phyloP scores from a whole-genome alignment of 2,888 invertebrate genomes.

The Melanophora roralis region DNA sequence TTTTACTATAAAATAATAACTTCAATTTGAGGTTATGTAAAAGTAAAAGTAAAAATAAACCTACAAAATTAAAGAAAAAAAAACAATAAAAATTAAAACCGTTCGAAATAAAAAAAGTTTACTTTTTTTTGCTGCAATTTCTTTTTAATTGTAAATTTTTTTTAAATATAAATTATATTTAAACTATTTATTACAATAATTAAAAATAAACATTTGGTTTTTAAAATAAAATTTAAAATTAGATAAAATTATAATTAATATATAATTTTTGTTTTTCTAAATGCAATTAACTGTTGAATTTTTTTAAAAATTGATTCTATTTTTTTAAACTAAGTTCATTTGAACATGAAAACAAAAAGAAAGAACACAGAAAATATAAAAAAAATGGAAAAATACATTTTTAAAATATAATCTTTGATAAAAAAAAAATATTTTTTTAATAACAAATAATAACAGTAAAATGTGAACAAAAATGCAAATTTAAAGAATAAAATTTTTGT shows the following conservation, averaged over 20 bases:
- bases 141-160: conserved; percentile 18
- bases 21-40: no score
- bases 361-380: conserved; percentile 1
- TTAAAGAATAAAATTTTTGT: no score
- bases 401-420: no score
- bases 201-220: neutral
- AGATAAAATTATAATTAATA: neutral
- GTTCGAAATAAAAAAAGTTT: neutral
- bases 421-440: no score
- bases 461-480: no score
- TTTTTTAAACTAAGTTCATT: no score
- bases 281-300: conserved; percentile 29
- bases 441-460: no score
- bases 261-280: conserved; percentile 19
- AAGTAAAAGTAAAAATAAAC: no score
- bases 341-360: neutral
- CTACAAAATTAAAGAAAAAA: no score
- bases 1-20: no score
- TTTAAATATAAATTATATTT: neutral
- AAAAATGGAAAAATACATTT: no score
- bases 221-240: neutral
- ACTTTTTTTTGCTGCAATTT: neutral
- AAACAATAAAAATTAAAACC: neutral
- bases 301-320: neutral
- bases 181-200: conserved; percentile 3